These are phyloP conservation scores for Plusia festucae DNA, from an alignment of 2,888 invertebrate species.

Conservation along the genomic window DNA sequence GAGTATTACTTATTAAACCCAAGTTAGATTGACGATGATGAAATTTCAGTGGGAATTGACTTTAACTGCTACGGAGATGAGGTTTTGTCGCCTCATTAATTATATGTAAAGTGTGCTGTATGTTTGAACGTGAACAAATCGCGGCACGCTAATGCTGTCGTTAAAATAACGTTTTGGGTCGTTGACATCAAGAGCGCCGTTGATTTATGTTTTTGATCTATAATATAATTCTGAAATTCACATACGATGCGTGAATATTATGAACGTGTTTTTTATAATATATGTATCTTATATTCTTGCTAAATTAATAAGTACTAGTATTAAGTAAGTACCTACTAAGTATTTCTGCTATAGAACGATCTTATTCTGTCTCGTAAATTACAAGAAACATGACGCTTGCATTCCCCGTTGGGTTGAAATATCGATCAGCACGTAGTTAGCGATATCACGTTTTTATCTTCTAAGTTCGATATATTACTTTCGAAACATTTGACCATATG, in stretches of 20 bases:
- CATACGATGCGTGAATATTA: neutral
- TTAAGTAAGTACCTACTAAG: too few relatives aligned
- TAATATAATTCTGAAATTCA: constrained; percentile 27
- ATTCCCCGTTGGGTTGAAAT: neutral
- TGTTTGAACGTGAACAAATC: constrained; percentile 61
- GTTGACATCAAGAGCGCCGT: constrained; percentile 26
- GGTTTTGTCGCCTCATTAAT: constrained; percentile 83
- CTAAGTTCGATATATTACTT: too few relatives aligned
- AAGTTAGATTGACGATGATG: constrained; percentile 88
- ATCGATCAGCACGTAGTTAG: neutral
- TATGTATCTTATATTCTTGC: too few relatives aligned
- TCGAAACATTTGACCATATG: too few relatives aligned
- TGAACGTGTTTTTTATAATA: neutral
- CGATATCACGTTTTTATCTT: neutral
- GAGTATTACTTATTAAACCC: constrained; percentile 86
- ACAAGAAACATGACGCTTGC: neutral
- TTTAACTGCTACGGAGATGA: constrained; percentile 83
- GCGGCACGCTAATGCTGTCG: constrained; percentile 50
- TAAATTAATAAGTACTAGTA: too few relatives aligned
- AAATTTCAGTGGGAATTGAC: constrained; percentile 89
- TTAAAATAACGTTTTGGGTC: constrained; percentile 46
- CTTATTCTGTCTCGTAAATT: too few relatives aligned
- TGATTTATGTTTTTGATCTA: constrained; percentile 38
- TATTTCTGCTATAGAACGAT: too few relatives aligned
- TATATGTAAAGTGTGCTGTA: constrained; percentile 68